A percentile compares a stretch with the other conserved stretches of the same genome.
These are phyloP conservation scores for Timema cristinae DNA, from an alignment of 2,888 invertebrate genomes.

Conservation along the genomic window DNA sequence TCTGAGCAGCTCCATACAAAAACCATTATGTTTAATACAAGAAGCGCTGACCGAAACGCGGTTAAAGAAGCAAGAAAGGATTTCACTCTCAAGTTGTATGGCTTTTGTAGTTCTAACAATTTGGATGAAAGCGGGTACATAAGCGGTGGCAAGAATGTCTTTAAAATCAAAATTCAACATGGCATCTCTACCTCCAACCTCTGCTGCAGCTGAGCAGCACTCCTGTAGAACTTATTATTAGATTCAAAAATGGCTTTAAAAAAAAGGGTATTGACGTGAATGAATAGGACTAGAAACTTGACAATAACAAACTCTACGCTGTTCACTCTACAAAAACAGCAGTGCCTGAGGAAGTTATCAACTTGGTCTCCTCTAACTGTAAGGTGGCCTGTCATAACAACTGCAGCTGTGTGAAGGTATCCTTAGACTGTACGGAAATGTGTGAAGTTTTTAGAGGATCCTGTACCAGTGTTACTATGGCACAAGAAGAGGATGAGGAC, in stretches of 20 bases:
- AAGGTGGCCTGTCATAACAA: not conserved
- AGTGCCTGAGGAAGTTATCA: no score
- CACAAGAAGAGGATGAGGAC: not conserved
- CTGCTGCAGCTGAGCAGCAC: not conserved
- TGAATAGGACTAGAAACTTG: not conserved
- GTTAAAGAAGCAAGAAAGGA: no score
- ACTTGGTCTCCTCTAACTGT: no score
- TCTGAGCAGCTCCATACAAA: no score
- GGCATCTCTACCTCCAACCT: not conserved
- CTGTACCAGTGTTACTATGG: not conserved
- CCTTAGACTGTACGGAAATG: not conserved
- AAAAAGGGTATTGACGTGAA: not conserved
- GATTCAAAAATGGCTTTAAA: not conserved
- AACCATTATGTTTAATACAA: no score
- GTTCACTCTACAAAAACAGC: not conserved
- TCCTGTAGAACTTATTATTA: not conserved
- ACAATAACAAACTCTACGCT: not conserved
- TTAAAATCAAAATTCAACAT: constrained; percentile 11
- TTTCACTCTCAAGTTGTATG: not conserved
- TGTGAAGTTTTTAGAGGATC: not conserved
- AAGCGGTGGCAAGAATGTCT: constrained; percentile 1
- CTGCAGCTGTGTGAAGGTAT: constrained; percentile 9
- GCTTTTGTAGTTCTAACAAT: not conserved
- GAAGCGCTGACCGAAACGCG: no score
- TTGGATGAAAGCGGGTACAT: not conserved